Conservation (phyloP, 2,888 invertebrate genomes). For the Dicroscelio sp. region DNA sequence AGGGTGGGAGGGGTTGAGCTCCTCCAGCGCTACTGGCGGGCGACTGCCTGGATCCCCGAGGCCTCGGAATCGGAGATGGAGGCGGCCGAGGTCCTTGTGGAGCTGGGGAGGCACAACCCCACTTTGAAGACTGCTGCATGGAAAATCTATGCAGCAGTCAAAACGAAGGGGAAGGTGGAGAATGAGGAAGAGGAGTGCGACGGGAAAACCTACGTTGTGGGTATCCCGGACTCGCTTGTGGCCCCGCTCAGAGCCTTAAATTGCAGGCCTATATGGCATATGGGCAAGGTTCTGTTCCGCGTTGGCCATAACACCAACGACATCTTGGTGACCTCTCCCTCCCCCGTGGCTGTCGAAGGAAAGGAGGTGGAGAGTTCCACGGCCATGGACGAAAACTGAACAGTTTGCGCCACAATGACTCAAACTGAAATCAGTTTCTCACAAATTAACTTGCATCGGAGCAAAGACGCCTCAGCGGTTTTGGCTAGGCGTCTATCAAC, state of each 20-base stretch:
- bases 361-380: too few species aligned
- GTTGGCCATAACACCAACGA: too few species aligned
- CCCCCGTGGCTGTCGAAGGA: too few species aligned
- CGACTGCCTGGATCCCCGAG: not conserved
- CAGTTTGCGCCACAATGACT: too few species aligned
- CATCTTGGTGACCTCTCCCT: too few species aligned
- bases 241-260: not conserved
- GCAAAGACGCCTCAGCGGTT: constrained; percentile 52
- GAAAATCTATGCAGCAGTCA: too few species aligned
- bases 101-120: not conserved
- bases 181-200: not conserved
- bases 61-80: not conserved
- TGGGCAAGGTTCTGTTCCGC: too few species aligned
- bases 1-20: not conserved
- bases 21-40: not conserved
- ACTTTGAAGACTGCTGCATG: not conserved
- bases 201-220: not conserved
- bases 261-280: too few species aligned
- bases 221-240: not conserved
- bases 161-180: not conserved
- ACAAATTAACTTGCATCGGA: too few species aligned
- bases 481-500: constrained; percentile 30
- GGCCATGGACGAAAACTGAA: too few species aligned
- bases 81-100: not conserved
- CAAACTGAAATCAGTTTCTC: too few species aligned